Evolutionary conservation across 2,888 invertebrate genomes (phyloP).

Genomic region (Sminthurinus aureus): DNA sequence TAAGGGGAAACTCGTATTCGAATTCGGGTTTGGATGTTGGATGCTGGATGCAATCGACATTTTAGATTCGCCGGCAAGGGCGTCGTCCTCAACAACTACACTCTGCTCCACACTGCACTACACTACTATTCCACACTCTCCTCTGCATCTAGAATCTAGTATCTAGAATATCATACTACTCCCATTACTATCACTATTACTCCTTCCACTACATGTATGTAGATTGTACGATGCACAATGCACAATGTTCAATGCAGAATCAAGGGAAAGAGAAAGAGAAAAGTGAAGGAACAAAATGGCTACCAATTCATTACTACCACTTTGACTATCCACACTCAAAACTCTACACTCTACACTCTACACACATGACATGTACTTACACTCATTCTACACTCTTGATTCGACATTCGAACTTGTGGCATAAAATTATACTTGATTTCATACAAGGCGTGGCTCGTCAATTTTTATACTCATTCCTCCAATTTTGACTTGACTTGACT

Average conservation of each 20-base stretch:
- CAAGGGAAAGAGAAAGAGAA: conserved; percentile 9
- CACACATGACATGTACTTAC: not conserved
- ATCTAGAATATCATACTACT: not conserved
- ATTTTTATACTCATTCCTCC: conserved; percentile 51
- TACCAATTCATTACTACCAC: conserved; percentile 58
- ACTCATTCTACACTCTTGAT: not conserved
- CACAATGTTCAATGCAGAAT: too few relatives aligned
- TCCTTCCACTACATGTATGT: too few relatives aligned
- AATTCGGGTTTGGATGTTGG: too few relatives aligned
- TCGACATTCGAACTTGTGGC: conserved; percentile 25
- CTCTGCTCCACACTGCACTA: too few relatives aligned
- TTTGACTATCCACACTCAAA: conserved; percentile 35
- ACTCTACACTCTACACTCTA: conserved; percentile 14
- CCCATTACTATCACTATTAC: too few relatives aligned
- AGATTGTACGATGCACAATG: too few relatives aligned
- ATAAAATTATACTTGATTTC: conserved; percentile 57
- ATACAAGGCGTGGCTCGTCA: conserved; percentile 51
- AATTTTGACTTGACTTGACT: conserved; percentile 34
- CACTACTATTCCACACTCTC: not conserved
- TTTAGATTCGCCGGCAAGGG: conserved; percentile 43
- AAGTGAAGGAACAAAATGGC: conserved; percentile 57
- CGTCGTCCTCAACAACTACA: conserved; percentile 48
- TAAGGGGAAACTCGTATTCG: conserved; percentile 15
- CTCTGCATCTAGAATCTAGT: not conserved
- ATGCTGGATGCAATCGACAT: conserved; percentile 32